Base-by-base conservation (phyloP, 1,140 invertebrate genomes). In the Drosophila sproati region DNA sequence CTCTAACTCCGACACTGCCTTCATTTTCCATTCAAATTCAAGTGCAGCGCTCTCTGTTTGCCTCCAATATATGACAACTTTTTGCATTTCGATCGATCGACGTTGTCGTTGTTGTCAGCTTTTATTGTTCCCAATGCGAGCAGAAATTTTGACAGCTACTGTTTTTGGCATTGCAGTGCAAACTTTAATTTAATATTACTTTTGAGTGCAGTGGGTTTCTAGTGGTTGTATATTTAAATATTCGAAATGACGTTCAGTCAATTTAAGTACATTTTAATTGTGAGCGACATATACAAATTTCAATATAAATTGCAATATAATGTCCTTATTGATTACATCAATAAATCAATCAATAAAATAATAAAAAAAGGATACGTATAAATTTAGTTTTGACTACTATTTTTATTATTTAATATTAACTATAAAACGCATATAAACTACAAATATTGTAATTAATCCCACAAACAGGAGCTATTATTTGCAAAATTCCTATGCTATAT, bases 21-120 rank as follows among this genome's bases (percentile, higher is more conserved):
- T 59, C 31, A 43, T 57, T 66, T 80, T 67, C 63, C 63, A 77
- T 76, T 82, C 60, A 80, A 85, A 72, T 73, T 79, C 69, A 80
- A 83, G 61, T 77, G 72, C 74, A 62, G 32, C 45, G 35, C 47
- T 63, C 60, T 50, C 45, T 43, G 55, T 29, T 60, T 43, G 57
- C 56, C 47, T 43, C 39, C 59, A 55, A 67, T 31, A 41, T 59
- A 55, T 77, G 63, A 32, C 47, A 56, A 71, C 37, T 47, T 71
- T 68, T 59, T 63, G 52, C 73, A 59, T 45, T 59, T 20, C 34
- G 29, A 48, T 43, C 28, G 20, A 51, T 45, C 43, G 12, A 57
- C 28, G 59, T 62, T 62, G 57, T 61, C 31, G 50, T 48, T 60
- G 47, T 35, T 35, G 37, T 37, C 48, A 71, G 20, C 39, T 20